A percentile compares a stretch with the other conserved stretches of the same genome.
phyloP scores from a whole-genome alignment of 2,113 vertebrate genomes.

The Pterophyllum scalare region DNA sequence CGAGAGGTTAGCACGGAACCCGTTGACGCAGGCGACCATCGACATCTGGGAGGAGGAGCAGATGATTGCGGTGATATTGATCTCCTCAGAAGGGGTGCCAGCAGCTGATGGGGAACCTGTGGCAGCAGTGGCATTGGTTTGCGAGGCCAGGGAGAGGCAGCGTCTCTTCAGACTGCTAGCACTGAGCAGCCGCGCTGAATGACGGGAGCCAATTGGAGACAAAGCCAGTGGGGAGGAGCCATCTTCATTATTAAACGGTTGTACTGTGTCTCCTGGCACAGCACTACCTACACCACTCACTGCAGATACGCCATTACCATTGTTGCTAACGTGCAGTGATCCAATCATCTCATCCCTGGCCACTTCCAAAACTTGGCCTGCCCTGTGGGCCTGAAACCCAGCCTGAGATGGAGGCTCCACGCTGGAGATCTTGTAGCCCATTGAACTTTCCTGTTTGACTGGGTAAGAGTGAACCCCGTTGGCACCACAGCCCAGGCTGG shows the following conservation, averaged over 20 bases:
- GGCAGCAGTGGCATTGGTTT: conserved; percentile 53
- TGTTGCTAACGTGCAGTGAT: conserved; percentile 34
- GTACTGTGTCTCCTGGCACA: conserved; percentile 83
- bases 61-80: conserved; percentile 87
- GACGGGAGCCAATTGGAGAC: conserved; percentile 83
- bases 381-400: conserved; percentile 57
- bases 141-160: conserved; percentile 84
- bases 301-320: conserved; percentile 28
- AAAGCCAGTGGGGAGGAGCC: conserved; percentile 85
- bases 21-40: conserved; percentile 89
- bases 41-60: conserved; percentile 91
- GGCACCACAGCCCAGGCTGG: conserved; percentile 68
- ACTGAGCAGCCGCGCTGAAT: conserved; percentile 87
- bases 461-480: conserved; percentile 73
- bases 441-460: conserved; percentile 91
- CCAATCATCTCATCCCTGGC: conserved; percentile 51
- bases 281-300: conserved; percentile 72
- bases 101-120: conserved; percentile 68
- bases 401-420: conserved; percentile 73
- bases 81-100: conserved; percentile 76
- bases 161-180: conserved; percentile 85
- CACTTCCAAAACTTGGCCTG: conserved; percentile 70
- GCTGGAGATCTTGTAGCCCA: conserved; percentile 82
- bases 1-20: conserved; percentile 82
- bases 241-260: conserved; percentile 92